A percentile compares a stretch with the other conserved stretches of the same genome.
These are phyloP conservation scores for Nettapus auritus DNA, from an alignment of 2,113 vertebrate genomes.

Conservation along the genomic window DNA sequence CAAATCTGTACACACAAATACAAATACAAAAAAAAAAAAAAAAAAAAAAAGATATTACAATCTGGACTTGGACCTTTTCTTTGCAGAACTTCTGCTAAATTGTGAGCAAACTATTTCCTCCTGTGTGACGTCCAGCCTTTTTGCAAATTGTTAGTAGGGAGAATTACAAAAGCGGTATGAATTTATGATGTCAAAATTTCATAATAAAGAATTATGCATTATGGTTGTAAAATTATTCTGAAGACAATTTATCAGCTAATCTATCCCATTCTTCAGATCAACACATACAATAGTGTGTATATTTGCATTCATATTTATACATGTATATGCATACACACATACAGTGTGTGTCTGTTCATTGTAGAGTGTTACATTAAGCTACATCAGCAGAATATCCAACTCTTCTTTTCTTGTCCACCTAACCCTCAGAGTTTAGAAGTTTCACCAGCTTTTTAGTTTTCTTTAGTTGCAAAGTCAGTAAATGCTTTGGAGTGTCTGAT, in stretches of 20 bases:
- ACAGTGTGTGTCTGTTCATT: not conserved
- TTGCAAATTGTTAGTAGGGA: not conserved
- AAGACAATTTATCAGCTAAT: not conserved
- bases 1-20: not conserved
- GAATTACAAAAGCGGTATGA: not conserved
- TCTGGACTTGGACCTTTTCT: not conserved
- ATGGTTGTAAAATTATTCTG: not conserved
- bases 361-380: not conserved
- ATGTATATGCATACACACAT: not conserved
- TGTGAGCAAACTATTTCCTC: not conserved
- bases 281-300: not conserved
- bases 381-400: not conserved
- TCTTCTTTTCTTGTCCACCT: not conserved
- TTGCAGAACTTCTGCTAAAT: not conserved
- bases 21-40: not conserved
- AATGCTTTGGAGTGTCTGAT: not conserved
- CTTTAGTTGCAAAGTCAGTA: not conserved
- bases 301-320: not conserved
- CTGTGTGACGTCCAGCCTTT: not conserved
- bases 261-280: not conserved
- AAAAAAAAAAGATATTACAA: not conserved
- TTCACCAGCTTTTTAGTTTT: not conserved
- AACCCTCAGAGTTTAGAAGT: not conserved
- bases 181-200: not conserved
- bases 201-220: not conserved